phyloP scores from a whole-genome alignment of 2,888 invertebrate species.

The Oxyscelio sp. region DNA sequence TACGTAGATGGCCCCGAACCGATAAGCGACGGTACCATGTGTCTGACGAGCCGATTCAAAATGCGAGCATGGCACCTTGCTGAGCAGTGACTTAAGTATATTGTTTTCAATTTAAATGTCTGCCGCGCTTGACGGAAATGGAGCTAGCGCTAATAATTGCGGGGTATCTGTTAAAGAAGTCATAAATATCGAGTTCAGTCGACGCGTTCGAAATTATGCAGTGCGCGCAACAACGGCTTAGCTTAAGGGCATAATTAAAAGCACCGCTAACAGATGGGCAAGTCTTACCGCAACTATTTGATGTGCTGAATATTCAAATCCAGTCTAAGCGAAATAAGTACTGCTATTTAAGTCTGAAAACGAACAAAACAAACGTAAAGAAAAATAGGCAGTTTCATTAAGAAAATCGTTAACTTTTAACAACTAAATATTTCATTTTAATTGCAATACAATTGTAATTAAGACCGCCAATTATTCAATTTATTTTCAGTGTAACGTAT shows the following conservation, averaged over 20 bases:
- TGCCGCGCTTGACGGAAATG: constrained; percentile 66
- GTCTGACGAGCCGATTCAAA: constrained; percentile 64
- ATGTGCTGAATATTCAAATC: constrained; percentile 50
- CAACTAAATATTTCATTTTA: background rate
- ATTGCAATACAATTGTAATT: too few relatives aligned
- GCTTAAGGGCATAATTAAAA: constrained; percentile 64
- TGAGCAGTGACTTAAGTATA: constrained; percentile 58
- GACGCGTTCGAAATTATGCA: constrained; percentile 48
- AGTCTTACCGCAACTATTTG: constrained; percentile 52
- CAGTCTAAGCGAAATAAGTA: constrained; percentile 1
- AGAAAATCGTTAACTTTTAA: background rate
- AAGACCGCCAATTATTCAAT: too few relatives aligned
- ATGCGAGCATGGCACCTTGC: constrained; percentile 76
- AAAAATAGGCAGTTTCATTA: constrained; percentile 1
- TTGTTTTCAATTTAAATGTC: constrained; percentile 69
- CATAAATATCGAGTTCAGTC: constrained; percentile 63
- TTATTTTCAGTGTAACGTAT: too few relatives aligned
- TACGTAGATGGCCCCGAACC: constrained; percentile 78
- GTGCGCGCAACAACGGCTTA: constrained; percentile 27
- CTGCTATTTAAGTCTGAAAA: background rate
- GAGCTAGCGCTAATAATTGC: constrained; percentile 61
- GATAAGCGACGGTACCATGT: constrained; percentile 67
- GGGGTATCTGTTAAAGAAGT: constrained; percentile 67
- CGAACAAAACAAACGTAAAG: background rate
- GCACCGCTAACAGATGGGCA: constrained; percentile 61